A percentile compares a stretch with the other conserved stretches of the same genome.
Evolutionary conservation across 2,113 vertebrate genomes (phyloP).

Genomic region (Thinocorus orbignyianus): DNA sequence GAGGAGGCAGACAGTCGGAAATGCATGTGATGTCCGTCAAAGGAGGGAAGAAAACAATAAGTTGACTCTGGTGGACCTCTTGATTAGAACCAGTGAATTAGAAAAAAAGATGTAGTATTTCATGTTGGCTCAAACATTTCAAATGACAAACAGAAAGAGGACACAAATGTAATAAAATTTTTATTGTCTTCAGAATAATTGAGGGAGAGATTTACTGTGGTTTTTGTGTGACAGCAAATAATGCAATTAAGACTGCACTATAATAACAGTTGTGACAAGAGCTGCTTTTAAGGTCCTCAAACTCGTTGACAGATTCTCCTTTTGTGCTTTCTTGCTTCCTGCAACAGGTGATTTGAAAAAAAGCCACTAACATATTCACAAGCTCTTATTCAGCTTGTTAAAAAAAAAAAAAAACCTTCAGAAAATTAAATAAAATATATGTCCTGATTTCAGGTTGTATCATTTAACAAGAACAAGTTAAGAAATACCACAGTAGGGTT

Average conservation of each 20-base stretch:
- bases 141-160: background rate
- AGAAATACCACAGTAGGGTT: background rate
- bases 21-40: background rate
- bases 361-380: background rate
- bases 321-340: background rate
- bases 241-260: background rate
- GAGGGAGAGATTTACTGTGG: background rate
- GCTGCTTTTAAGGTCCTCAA: background rate
- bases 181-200: slow-evolving; percentile 12
- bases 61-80: background rate
- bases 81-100: background rate
- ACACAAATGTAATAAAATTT: background rate
- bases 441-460: background rate
- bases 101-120: background rate
- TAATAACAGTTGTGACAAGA: background rate
- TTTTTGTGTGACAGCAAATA: background rate
- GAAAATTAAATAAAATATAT: background rate
- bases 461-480: background rate
- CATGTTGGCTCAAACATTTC: background rate
- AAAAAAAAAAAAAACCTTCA: background rate
- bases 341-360: background rate
- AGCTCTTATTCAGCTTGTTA: background rate
- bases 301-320: background rate
- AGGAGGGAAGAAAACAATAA: background rate
- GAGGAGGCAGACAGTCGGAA: background rate